Evolutionary conservation across 1,140 invertebrate species (phyloP), one percentile per base, ranked within the genome.

Genomic region (Plodia interpunctella): DNA sequence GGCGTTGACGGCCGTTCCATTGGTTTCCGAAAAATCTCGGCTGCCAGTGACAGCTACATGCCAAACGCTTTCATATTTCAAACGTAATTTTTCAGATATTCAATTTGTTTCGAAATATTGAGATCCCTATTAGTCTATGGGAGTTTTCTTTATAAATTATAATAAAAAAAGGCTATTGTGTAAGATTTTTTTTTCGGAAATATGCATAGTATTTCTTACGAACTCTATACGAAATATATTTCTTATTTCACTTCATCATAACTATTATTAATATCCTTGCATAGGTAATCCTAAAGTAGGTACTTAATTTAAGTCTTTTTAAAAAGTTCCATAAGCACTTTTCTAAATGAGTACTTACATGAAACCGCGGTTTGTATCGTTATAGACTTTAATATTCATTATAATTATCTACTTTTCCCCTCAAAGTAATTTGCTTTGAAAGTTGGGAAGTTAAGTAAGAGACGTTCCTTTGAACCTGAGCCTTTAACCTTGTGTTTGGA

Each of bases 371-470:
- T 13, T 15, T n/a, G 15, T 44, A 44, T 10, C 15, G 30, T 11
- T 32, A 32, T 5, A 32, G 30, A 32, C 6, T 30, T 30, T 60
- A 11, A 25, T 19, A 44, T 68, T 62, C 68, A 63, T 64, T 66
- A 66, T 62, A 63, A 72, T 67, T 62, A 65, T 66, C 60, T 58
- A 68, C 63, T 75, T 71, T 70, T 74, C 63, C 66, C 57, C 59
- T 60, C 55, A 68, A 68, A 55, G 66, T 74, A 66, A 71, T 71
- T 74, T 70, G 59, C 68, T 68, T 74, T 60, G 53, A 57, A 71
- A 69, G 65, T 68, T 68, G 62, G n/a, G 57, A 66, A 70, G 64
- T 62, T 66, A 49, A 63, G 59, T 63, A 70, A 72, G 63, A 69
- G 60, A 49, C 57, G 60, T 60, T 35, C 50, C 66, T 70, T 74